phyloP scores from a whole-genome alignment of 1,140 invertebrate species.

The Drosophila eugracilis region DNA sequence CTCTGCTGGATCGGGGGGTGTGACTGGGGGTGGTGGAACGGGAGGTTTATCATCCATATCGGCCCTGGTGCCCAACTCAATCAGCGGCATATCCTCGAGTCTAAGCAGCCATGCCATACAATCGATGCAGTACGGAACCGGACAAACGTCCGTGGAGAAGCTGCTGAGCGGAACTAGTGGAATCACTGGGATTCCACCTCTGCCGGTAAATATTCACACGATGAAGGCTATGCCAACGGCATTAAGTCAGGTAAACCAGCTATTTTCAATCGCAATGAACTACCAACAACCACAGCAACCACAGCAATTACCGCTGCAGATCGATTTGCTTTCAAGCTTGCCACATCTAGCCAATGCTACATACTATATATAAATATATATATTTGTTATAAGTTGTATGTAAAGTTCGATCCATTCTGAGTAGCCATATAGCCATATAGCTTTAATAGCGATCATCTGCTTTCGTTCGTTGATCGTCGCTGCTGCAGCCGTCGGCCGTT shows the following conservation, averaged over 20 bases:
- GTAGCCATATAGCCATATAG: conserved; percentile 35
- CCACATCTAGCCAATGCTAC: conserved; percentile 16
- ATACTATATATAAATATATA: neutral
- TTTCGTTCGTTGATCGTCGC: conserved; percentile 55
- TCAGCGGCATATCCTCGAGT: conserved; percentile 83
- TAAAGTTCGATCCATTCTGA: conserved; percentile 21
- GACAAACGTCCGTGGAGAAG: conserved; percentile 76
- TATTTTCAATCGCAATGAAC: conserved; percentile 84
- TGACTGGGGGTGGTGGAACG: conserved; percentile 6
- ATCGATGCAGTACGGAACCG: conserved; percentile 59
- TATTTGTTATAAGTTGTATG: conserved; percentile 9
- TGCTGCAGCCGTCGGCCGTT: conserved; percentile 29
- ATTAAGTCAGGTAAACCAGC: conserved; percentile 85
- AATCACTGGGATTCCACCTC: conserved; percentile 84
- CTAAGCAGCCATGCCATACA: conserved; percentile 82
- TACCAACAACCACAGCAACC: conserved; percentile 61
- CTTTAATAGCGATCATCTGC: conserved; percentile 9
- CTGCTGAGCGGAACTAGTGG: conserved; percentile 82
- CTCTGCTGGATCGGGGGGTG: conserved; percentile 11
- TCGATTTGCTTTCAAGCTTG: conserved; percentile 42
- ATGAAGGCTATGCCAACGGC: conserved; percentile 84
- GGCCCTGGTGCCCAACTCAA: conserved; percentile 81
- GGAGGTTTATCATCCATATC: conserved; percentile 81
- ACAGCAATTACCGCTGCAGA: conserved; percentile 29
- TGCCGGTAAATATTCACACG: conserved; percentile 85